Percentiles rank a stretch among this genome's conserved stretches.
Evolutionary conservation across 2,888 invertebrate species (phyloP).

Genomic region (Erebia palarica): DNA sequence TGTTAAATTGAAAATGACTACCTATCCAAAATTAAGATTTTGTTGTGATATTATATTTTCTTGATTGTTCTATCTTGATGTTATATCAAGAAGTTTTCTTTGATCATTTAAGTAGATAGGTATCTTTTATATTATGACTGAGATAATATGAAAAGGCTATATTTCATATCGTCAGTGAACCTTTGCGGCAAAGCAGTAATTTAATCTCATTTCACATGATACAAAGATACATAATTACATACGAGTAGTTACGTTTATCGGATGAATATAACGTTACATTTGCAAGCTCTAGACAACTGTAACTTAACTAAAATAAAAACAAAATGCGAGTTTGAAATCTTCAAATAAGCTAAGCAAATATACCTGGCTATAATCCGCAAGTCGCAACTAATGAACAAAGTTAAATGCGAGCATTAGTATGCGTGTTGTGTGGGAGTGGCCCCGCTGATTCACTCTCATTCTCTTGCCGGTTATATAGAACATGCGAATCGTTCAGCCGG

Average conservation of each 20-base stretch:
- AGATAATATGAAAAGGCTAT: neutral
- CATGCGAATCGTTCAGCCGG: conserved; percentile 53
- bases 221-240: conserved; percentile 19
- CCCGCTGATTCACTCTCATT: conserved; percentile 68
- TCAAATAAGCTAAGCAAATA: conserved; percentile 14
- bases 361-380: conserved; percentile 17
- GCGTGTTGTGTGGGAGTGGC: conserved; percentile 37
- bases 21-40: neutral
- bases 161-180: neutral
- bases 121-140: neutral
- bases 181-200: conserved; percentile 17
- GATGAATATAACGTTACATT: conserved; percentile 30
- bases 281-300: neutral
- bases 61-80: too few relatives aligned
- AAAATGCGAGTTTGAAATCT: too few relatives aligned
- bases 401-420: conserved; percentile 28
- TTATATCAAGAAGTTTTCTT: neutral
- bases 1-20: too few relatives aligned
- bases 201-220: conserved; percentile 19
- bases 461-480: conserved; percentile 53
- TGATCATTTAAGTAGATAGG: neutral
- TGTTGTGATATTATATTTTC: too few relatives aligned
- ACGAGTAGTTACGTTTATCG: conserved; percentile 8
- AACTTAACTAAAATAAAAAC: too few relatives aligned
- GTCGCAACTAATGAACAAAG: conserved; percentile 30